phyloP scores from a whole-genome alignment of 2,888 invertebrate species.

The Papilio gigon region DNA sequence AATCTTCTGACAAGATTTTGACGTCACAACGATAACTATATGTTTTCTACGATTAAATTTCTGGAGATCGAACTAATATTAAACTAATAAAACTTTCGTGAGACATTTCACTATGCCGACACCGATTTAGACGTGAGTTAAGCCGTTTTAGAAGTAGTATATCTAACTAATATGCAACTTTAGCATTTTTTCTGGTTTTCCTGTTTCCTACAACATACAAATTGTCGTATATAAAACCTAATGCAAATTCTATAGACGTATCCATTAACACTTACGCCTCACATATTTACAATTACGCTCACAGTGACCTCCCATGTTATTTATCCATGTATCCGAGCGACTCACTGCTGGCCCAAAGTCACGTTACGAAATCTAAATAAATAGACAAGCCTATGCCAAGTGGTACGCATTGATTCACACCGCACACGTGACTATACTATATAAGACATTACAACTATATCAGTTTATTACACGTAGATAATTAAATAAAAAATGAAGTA shows the following conservation, averaged over 20 bases:
- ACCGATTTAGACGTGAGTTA: no score
- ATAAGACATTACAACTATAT: slow-evolving; percentile 17
- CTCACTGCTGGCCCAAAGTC: slow-evolving; percentile 30
- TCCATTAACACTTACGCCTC: slow-evolving; percentile 25
- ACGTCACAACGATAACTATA: no score
- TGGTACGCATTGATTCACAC: slow-evolving; percentile 28
- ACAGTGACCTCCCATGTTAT: slow-evolving; percentile 37
- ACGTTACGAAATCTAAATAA: slow-evolving; percentile 40
- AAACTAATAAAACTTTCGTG: no score
- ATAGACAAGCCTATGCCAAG: slow-evolving; percentile 34
- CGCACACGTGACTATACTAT: slow-evolving; percentile 31
- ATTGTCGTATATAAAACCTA: slow-evolving; percentile 17
- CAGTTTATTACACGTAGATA: not conserved
- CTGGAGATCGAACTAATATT: no score
- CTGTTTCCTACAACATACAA: not conserved
- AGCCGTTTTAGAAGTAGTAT: no score
- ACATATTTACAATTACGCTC: slow-evolving; percentile 29
- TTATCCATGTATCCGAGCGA: slow-evolving; percentile 34
- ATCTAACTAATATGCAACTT: no score
- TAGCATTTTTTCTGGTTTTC: no score
- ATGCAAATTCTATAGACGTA: slow-evolving; percentile 30
- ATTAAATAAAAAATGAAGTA: not conserved
- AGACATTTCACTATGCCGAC: no score
- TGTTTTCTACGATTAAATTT: no score
- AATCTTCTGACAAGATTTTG: not conserved